These are phyloP conservation scores for Lucilia cuprina DNA, from an alignment of 1,140 invertebrate genomes.

Conservation along the genomic window DNA sequence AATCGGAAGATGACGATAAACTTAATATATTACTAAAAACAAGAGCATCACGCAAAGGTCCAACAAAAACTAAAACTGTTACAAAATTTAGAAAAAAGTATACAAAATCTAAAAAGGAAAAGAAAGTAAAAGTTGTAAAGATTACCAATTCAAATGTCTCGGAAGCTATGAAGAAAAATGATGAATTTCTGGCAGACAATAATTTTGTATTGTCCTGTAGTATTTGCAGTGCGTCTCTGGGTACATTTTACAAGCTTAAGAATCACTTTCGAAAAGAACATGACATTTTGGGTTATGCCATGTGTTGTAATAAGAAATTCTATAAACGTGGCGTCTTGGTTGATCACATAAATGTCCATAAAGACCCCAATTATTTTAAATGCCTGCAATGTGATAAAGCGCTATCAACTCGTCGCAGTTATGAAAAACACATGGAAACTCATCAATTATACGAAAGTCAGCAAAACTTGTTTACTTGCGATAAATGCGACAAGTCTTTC, in stretches of 20 bases:
- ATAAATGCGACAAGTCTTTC: slow-evolving; percentile 23
- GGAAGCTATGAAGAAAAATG: neutral
- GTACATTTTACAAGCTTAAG: slow-evolving; percentile 13
- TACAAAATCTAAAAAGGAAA: neutral
- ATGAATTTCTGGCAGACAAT: slow-evolving; percentile 31
- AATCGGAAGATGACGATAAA: neutral
- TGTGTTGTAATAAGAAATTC: slow-evolving; percentile 34
- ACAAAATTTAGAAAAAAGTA: neutral
- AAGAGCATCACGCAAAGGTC: neutral
- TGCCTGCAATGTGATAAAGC: slow-evolving; percentile 25
- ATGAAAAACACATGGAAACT: slow-evolving; percentile 26
- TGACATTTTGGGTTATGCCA: slow-evolving; percentile 7
- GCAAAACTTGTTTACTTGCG: neutral
- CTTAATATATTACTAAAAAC: neutral
- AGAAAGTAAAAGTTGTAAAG: neutral
- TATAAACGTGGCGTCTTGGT: slow-evolving; percentile 20
- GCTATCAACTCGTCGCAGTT: neutral
- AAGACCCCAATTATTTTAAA: slow-evolving; percentile 36
- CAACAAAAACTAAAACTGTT: neutral
- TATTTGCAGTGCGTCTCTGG: slow-evolving; percentile 9
- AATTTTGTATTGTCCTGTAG: neutral
- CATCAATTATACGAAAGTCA: neutral
- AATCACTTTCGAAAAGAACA: slow-evolving; percentile 20
- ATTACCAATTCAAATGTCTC: neutral
- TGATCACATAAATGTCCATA: slow-evolving; percentile 34